Evolutionary conservation across 2,797 vertebrate genomes (phyloP).

Genomic region (Argyrosomus regius): DNA sequence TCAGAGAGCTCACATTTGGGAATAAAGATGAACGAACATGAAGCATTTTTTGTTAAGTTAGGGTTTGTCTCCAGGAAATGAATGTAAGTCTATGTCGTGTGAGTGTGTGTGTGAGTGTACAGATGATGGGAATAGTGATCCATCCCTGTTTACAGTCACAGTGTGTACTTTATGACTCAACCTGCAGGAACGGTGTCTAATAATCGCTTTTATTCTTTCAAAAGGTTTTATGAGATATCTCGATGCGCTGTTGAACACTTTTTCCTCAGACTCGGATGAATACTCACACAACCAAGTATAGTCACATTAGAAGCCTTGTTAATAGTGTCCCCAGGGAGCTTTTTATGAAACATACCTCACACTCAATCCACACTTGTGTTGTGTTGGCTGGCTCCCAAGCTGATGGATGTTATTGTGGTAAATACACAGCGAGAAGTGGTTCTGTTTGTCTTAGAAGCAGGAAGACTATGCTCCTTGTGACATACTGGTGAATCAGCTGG

Average conservation of each 20-base stretch:
- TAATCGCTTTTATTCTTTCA: slow-evolving; percentile 47
- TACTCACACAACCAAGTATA: slow-evolving; percentile 3
- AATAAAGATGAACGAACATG: not conserved
- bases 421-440: not conserved
- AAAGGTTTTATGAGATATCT: slow-evolving; percentile 26
- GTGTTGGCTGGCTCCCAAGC: not conserved
- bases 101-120: slow-evolving; percentile 3
- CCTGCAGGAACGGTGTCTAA: slow-evolving; percentile 46
- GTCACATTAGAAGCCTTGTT: not conserved
- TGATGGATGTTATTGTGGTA: slow-evolving; percentile 16
- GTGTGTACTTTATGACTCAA: slow-evolving; percentile 68
- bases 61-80: too few relatives aligned
- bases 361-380: not conserved
- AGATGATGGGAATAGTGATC: slow-evolving; percentile 72
- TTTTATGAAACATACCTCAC: not conserved
- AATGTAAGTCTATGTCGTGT: slow-evolving; percentile 6
- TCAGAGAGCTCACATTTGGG: not conserved
- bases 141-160: slow-evolving; percentile 61
- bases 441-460: slow-evolving; percentile 36
- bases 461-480: not conserved
- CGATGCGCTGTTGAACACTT: not conserved
- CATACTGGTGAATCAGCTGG: slow-evolving; percentile 7
- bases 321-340: not conserved
- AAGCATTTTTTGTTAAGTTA: not conserved
- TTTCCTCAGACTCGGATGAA: slow-evolving; percentile 3